These are phyloP conservation scores for Triops cancriformis DNA, from an alignment of 1,140 invertebrate species.

Conservation along the genomic window DNA sequence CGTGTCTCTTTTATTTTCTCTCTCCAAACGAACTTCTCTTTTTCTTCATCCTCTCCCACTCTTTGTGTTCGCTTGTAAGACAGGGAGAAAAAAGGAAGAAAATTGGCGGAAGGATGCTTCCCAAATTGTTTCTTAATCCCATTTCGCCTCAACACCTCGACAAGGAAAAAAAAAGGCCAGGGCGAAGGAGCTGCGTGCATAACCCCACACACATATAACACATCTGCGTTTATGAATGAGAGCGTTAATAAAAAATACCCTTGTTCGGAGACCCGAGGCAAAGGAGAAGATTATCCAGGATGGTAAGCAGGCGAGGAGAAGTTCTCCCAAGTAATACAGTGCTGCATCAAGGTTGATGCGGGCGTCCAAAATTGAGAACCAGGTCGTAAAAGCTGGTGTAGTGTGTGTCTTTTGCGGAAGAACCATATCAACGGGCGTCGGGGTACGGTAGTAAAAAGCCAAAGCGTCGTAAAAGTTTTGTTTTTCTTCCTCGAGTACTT, in stretches of 20 bases:
- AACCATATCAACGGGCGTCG: background rate
- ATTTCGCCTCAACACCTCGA: slow-evolving; percentile 9
- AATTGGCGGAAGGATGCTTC: background rate
- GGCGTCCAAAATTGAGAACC: slow-evolving; percentile 12
- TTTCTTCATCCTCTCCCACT: background rate
- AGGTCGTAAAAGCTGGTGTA: background rate
- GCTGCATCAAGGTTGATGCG: slow-evolving; percentile 12
- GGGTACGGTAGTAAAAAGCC: background rate
- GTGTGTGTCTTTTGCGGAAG: background rate
- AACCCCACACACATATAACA: background rate
- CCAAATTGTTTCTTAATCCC: slow-evolving; percentile 14
- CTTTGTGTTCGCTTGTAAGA: background rate
- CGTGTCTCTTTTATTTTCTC: no score
- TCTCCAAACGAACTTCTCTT: background rate
- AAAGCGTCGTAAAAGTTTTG: background rate
- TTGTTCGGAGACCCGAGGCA: background rate
- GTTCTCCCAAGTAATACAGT: background rate
- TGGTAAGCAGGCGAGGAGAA: background rate
- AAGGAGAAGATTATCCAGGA: background rate
- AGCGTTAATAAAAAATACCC: background rate
- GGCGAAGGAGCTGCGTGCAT: background rate
- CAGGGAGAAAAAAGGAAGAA: background rate
- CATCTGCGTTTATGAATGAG: background rate
- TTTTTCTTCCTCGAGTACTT: background rate
- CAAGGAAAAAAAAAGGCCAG: background rate